Evolutionary conservation across 2,113 vertebrate species (phyloP).

Genomic region (Carassius auratus): DNA sequence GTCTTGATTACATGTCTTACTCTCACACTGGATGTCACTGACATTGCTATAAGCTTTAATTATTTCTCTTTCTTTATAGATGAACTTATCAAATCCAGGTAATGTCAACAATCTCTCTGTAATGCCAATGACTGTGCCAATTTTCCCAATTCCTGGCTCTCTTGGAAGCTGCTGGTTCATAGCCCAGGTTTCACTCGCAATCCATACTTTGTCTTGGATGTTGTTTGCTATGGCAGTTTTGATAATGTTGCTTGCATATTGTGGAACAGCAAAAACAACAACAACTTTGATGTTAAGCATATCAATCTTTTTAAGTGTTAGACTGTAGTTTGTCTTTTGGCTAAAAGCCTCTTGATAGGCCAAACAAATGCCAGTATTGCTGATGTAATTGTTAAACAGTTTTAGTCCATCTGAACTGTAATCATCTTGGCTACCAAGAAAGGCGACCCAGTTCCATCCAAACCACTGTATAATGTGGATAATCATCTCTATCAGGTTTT

Average conservation of each 20-base stretch:
- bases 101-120: constrained; percentile 60
- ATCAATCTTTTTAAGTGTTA: constrained; percentile 64
- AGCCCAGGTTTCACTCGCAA: constrained; percentile 79
- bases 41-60: neutral
- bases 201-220: constrained; percentile 80
- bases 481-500: constrained; percentile 74
- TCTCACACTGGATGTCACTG: neutral
- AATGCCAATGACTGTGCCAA: constrained; percentile 79
- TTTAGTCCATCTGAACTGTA: constrained; percentile 68
- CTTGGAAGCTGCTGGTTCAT: constrained; percentile 65
- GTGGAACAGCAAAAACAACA: constrained; percentile 64
- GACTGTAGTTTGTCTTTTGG: constrained; percentile 21
- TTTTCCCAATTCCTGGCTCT: constrained; percentile 68
- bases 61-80: constrained; percentile 47
- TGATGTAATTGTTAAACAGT: constrained; percentile 63
- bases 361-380: constrained; percentile 65
- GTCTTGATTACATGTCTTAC: constrained; percentile 66
- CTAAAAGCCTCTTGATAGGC: constrained; percentile 69
- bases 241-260: constrained; percentile 62
- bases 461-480: constrained; percentile 75
- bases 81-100: constrained; percentile 69
- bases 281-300: constrained; percentile 62
- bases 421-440: constrained; percentile 70
- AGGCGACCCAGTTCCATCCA: constrained; percentile 82
- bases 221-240: constrained; percentile 73